Evolutionary conservation across 2,888 invertebrate genomes (phyloP).

Genomic region (Thecophora atra): DNA sequence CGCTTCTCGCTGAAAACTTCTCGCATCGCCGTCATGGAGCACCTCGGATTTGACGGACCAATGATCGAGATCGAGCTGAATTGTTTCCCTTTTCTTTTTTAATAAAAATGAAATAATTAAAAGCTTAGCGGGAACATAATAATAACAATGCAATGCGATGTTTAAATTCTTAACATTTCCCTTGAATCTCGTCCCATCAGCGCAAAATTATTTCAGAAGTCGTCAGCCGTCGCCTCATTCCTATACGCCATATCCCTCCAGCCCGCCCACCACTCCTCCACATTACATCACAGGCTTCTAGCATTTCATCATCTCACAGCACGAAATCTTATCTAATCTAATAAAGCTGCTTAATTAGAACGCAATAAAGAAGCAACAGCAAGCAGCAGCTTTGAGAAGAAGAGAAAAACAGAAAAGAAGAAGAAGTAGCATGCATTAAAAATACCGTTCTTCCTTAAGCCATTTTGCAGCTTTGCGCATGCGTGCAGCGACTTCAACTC

Average conservation of each 20-base stretch:
- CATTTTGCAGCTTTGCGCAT: slow-evolving; percentile 27
- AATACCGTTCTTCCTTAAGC: slow-evolving; percentile 21
- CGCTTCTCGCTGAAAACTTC: too few species aligned
- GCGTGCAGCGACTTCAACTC: slow-evolving; percentile 22
- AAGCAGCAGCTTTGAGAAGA: slow-evolving; percentile 1
- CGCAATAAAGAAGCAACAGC: slow-evolving; percentile 21
- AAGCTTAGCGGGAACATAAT: slow-evolving; percentile 14
- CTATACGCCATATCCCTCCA: background rate
- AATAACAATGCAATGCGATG: background rate
- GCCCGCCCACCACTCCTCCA: background rate
- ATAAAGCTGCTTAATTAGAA: slow-evolving; percentile 31
- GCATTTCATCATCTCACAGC: background rate
- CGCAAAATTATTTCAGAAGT: background rate
- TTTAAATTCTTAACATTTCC: background rate
- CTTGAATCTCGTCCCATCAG: background rate
- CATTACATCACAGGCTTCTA: background rate
- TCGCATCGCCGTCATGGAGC: background rate
- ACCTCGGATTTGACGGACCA: slow-evolving; percentile 9
- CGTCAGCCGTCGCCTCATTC: background rate
- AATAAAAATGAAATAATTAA: slow-evolving; percentile 26
- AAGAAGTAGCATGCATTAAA: background rate
- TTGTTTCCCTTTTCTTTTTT: background rate
- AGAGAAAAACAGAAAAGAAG: background rate
- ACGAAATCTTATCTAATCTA: slow-evolving; percentile 17
- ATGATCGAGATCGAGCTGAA: slow-evolving; percentile 1